phyloP scores from a whole-genome alignment of 2,888 invertebrate genomes.

The Seladonia tumulorum region DNA sequence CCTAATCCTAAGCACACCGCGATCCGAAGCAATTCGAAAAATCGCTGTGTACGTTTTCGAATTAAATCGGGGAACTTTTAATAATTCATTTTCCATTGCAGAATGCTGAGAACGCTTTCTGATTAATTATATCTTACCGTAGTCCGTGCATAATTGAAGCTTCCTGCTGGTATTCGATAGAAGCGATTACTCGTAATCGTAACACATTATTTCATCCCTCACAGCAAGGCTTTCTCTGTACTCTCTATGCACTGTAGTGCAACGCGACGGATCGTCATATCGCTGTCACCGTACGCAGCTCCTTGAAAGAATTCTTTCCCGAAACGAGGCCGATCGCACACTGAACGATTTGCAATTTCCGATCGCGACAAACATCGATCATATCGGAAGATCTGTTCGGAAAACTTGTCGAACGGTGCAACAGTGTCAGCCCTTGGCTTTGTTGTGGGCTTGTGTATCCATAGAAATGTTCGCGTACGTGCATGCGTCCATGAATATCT shows the following conservation, averaged over 20 bases:
- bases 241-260: constrained; percentile 12
- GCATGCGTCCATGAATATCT: too few relatives aligned
- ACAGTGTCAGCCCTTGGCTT: constrained; percentile 34
- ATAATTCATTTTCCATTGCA: background rate
- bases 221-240: background rate
- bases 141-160: constrained; percentile 60
- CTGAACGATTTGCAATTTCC: constrained; percentile 10
- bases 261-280: constrained; percentile 36
- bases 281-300: background rate
- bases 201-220: background rate
- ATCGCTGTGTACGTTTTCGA: background rate
- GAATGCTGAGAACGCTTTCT: background rate
- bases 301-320: constrained; percentile 4
- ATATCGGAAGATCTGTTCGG: constrained; percentile 32
- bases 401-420: constrained; percentile 15
- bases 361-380: constrained; percentile 17
- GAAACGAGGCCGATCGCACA: background rate
- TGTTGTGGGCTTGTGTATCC: constrained; percentile 68
- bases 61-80: background rate
- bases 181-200: background rate
- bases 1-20: too few relatives aligned
- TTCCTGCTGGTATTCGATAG: background rate
- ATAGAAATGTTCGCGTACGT: constrained; percentile 57
- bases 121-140: constrained; percentile 44
- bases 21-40: background rate